These are phyloP conservation scores for Coracopsis vasa DNA, from an alignment of 2,113 vertebrate species.

Conservation along the genomic window DNA sequence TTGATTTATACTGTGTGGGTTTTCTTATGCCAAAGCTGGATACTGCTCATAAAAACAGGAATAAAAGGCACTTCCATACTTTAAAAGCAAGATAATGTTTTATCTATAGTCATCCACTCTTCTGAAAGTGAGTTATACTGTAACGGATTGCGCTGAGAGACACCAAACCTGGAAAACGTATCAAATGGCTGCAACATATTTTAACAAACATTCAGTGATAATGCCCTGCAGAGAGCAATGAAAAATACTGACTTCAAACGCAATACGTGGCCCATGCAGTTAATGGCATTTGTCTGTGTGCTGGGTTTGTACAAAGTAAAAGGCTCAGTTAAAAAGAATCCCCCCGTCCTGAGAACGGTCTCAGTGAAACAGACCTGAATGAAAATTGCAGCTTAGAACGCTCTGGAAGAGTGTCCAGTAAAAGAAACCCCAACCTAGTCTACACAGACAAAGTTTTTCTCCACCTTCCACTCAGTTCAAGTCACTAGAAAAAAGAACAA, in stretches of 20 bases:
- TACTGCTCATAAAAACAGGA: neutral
- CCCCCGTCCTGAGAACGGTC: neutral
- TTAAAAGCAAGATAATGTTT: neutral
- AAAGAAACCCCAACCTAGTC: neutral
- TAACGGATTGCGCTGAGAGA: neutral
- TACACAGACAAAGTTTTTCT: neutral
- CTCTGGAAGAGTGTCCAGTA: neutral
- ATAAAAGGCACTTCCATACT: neutral
- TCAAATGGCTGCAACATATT: neutral
- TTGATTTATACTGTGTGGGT: neutral
- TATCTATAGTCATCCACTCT: neutral
- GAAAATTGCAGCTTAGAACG: neutral
- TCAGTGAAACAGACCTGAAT: neutral
- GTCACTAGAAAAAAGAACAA: neutral
- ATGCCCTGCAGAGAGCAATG: neutral
- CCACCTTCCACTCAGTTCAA: neutral
- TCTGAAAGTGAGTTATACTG: neutral
- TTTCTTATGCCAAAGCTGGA: neutral
- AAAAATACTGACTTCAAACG: neutral
- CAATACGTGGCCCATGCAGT: neutral
- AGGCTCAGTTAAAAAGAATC: neutral
- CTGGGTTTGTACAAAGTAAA: neutral
- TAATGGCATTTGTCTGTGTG: neutral
- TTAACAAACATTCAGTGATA: neutral
- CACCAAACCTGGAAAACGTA: neutral